phyloP scores from a whole-genome alignment of 1,140 invertebrate genomes.

The Maconellicoccus hirsutus region DNA sequence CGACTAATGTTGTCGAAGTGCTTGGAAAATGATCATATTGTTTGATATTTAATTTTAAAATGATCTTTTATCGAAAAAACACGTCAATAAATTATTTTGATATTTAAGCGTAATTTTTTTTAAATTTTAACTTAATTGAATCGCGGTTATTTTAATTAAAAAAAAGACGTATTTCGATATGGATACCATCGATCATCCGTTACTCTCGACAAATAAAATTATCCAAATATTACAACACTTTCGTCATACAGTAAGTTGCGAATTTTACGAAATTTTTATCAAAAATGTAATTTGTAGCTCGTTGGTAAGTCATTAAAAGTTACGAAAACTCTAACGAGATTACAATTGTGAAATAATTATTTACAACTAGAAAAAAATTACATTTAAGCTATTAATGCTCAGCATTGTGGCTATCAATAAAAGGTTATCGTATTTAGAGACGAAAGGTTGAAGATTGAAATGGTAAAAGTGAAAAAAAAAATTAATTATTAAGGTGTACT shows the following conservation, averaged over 20 bases:
- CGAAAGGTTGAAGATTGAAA: conserved; percentile 8
- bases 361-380: conserved; percentile 5
- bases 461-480: conserved; percentile 3
- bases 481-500: not conserved
- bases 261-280: not conserved
- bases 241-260: not conserved
- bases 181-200: too few species aligned
- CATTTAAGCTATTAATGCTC: not conserved
- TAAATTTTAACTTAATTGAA: too few species aligned
- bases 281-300: not conserved
- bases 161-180: too few species aligned
- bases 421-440: not conserved
- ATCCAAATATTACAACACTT: not conserved
- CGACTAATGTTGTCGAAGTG: too few species aligned
- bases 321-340: not conserved
- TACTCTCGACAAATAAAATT: too few species aligned
- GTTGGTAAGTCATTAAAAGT: not conserved
- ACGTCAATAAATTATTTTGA: too few species aligned
- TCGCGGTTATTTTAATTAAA: too few species aligned
- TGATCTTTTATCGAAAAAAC: too few species aligned
- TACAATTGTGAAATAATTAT: not conserved
- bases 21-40: too few species aligned
- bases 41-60: too few species aligned
- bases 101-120: too few species aligned
- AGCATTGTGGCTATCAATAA: not conserved